Evolutionary conservation across 2,797 vertebrate species (phyloP).

Genomic region (Stomatorhinus walkeri): DNA sequence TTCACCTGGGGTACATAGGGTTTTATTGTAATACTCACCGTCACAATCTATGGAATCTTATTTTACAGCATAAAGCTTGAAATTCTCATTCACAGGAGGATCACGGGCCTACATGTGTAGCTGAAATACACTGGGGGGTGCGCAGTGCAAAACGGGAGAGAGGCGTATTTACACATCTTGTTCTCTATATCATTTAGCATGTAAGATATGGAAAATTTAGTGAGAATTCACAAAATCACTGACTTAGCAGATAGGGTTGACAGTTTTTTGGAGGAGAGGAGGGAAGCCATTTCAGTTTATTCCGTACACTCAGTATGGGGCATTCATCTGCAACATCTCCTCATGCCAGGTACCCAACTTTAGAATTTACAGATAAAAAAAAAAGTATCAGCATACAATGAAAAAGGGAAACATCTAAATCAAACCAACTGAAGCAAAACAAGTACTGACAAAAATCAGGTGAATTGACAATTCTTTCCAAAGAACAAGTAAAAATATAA

Average conservation of each 20-base stretch:
- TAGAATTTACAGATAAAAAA: background rate
- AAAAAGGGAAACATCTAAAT: background rate
- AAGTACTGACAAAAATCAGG: slow-evolving; percentile 4
- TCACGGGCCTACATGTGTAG: background rate
- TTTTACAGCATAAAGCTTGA: slow-evolving; percentile 15
- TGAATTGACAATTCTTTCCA: background rate
- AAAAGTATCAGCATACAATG: background rate
- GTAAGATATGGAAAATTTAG: background rate
- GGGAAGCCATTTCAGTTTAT: background rate
- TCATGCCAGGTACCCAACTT: slow-evolving; percentile 9
- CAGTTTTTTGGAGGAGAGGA: background rate
- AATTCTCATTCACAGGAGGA: slow-evolving; percentile 5
- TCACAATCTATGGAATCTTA: background rate
- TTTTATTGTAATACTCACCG: slow-evolving; percentile 13
- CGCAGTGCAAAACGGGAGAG: background rate
- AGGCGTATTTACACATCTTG: background rate
- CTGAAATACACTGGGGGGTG: background rate
- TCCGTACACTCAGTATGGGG: slow-evolving; percentile 3
- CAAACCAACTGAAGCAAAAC: slow-evolving; percentile 4
- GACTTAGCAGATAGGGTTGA: background rate
- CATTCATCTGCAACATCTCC: background rate
- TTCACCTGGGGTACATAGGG: background rate
- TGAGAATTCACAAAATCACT: background rate
- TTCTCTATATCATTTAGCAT: background rate
- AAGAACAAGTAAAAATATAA: slow-evolving; percentile 16